Conservation (phyloP, 2,113 vertebrate species). For the Centropristis striata region DNA sequence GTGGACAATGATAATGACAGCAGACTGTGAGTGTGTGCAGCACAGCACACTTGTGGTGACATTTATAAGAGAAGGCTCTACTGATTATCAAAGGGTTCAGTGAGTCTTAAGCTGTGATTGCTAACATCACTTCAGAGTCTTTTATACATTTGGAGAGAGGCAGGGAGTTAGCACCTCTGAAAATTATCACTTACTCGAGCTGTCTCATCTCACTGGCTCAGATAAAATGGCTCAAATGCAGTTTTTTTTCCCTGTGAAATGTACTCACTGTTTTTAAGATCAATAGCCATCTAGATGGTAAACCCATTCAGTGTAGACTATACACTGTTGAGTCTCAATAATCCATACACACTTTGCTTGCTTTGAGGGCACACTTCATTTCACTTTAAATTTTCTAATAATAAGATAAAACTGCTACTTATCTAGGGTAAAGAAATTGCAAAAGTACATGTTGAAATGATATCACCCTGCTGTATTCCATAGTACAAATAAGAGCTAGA, state of each 20-base stretch:
- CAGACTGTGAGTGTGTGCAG: constrained; percentile 27
- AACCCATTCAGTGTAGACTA: constrained; percentile 42
- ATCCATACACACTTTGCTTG: constrained; percentile 32
- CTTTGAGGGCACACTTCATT: constrained; percentile 42
- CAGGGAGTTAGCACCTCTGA: constrained; percentile 64
- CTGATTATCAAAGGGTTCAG: constrained; percentile 76
- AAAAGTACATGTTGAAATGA: background rate
- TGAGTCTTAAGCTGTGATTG: constrained; percentile 73
- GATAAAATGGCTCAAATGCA: constrained; percentile 35
- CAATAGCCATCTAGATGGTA: constrained; percentile 42
- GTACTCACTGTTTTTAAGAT: constrained; percentile 46
- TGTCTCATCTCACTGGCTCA: constrained; percentile 48
- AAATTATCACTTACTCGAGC: constrained; percentile 63
- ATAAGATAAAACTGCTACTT: background rate
- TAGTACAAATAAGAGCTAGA: background rate
- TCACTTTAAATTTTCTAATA: constrained; percentile 16
- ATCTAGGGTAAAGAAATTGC: background rate
- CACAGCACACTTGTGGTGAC: constrained; percentile 53
- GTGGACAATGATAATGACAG: constrained; percentile 60
- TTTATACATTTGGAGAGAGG: constrained; percentile 68
- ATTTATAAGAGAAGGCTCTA: constrained; percentile 66
- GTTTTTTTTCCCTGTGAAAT: constrained; percentile 31
- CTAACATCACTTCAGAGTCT: constrained; percentile 76
- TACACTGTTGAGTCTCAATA: constrained; percentile 59
- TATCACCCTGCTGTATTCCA: background rate